Percentiles rank a stretch among this genome's conserved stretches.
phyloP scores from a whole-genome alignment of 2,888 invertebrate genomes.

The Stegophylla sp. region DNA sequence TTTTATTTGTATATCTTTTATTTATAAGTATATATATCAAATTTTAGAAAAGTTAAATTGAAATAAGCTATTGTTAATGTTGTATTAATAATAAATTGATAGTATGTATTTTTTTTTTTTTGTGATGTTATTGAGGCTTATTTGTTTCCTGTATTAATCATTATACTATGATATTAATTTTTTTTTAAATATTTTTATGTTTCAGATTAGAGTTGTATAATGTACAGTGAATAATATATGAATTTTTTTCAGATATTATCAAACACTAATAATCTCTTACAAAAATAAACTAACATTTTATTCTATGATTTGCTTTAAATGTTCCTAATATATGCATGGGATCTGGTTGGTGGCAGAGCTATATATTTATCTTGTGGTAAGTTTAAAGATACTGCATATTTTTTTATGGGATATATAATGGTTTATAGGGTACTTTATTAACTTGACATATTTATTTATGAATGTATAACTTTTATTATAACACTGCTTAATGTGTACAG shows the following conservation, averaged over 20 bases:
- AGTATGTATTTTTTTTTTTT: too few relatives aligned
- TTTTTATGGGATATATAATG: conserved; percentile 14
- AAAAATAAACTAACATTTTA: conserved; percentile 50
- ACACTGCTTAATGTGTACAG: conserved; percentile 42
- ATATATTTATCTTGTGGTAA: conserved; percentile 53
- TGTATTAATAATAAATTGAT: too few relatives aligned
- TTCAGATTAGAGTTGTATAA: conserved; percentile 14
- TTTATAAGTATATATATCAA: too few relatives aligned
- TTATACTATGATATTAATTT: not conserved
- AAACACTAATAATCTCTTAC: conserved; percentile 28
- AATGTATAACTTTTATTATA: conserved; percentile 42
- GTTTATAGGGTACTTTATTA: conserved; percentile 12
- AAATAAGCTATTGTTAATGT: too few relatives aligned
- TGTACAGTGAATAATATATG: not conserved
- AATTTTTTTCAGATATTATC: conserved; percentile 31
- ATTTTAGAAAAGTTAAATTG: too few relatives aligned
- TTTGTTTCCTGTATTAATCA: not conserved
- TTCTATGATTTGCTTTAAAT: conserved; percentile 53
- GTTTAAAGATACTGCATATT: conserved; percentile 25
- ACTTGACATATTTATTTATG: conserved; percentile 18
- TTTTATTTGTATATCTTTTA: too few relatives aligned
- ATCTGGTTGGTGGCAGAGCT: conserved; percentile 56
- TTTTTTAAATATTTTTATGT: conserved; percentile 24
- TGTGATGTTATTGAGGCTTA: too few relatives aligned
- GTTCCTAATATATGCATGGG: conserved; percentile 56